Evolutionary conservation across 35 echinoderm and acorn worm species (phyloP), one percentile per base, ranked within the genome.

Genomic region (Nesometra sesokonis): DNA sequence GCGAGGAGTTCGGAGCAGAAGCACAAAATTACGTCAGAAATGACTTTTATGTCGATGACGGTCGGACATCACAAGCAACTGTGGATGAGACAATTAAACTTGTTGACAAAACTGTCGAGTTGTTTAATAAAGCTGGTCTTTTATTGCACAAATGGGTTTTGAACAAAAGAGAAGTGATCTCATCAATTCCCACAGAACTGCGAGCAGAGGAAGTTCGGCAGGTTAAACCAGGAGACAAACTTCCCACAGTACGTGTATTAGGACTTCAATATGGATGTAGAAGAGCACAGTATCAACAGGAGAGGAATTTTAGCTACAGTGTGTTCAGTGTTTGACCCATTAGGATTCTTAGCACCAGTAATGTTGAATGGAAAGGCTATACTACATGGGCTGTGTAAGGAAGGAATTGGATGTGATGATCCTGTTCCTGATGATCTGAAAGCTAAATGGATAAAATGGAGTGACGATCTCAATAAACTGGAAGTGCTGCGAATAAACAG

Each of bases 1-100:
- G 84, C 37, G 29, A 67, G 13, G 67, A 93, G 67, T 93, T 89
- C 87, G 82, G 87, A 0, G 2, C 34, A 35, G 83, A 89, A 33
- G 87, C 37, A 27, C 39, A 23, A 9, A 32, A 82, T 4, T 93
- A 89, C 76, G 77, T 93, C 0, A 82, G 47, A 81, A 32, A 57
- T 17, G 87, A 89, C 32, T 89, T 93, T 77, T 93, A 93, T 27
- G 87, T 93, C 17, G 84, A 90, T 81, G 89, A 90, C 83, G 88
- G 88, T 5, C 31, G 90, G 11, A 85, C 47, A 31, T 90, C 91
- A 67, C 82, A 89, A 32, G 32, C 82, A 5, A 89, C 83, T 35
- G 76, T 35, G 33, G 37, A 90, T 77, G 80, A 86, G 27, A 88
- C 87, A 33, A 93, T 90, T 35, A 32, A 90, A 5, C 85, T 90